A percentile compares a stretch with the other conserved stretches of the same genome.
Evolutionary conservation across 2,113 vertebrate genomes (phyloP).

Genomic region (Rhombomys opimus): DNA sequence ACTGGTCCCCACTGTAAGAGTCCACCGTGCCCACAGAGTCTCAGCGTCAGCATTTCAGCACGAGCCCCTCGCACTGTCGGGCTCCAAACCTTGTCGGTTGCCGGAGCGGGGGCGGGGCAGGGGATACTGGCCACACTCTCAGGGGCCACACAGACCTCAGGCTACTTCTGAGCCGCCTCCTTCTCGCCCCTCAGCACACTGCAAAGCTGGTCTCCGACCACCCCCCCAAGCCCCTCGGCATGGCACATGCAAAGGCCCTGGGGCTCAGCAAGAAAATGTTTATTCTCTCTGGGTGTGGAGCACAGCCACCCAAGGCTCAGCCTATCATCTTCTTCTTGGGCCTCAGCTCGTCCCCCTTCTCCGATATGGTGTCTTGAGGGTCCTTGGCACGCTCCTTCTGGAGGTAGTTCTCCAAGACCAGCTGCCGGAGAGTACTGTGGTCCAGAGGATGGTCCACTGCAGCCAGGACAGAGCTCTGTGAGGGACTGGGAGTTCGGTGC

Average conservation of each 20-base stretch:
- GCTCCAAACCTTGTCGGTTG: neutral
- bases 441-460: conserved; percentile 78
- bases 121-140: neutral
- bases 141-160: neutral
- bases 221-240: neutral
- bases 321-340: accelerated
- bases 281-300: conserved; percentile 54
- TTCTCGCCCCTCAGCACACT: neutral
- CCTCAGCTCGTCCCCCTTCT: accelerated
- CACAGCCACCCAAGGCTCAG: neutral
- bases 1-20: neutral
- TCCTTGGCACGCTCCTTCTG: neutral
- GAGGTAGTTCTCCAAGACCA: neutral
- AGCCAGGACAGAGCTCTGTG: neutral
- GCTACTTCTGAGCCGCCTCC: accelerated
- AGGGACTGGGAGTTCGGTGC: neutral
- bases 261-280: conserved; percentile 18
- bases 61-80: neutral
- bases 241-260: neutral
- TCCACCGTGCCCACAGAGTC: neutral
- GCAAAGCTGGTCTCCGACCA: neutral
- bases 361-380: accelerated
- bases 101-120: accelerated
- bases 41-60: neutral
- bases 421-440: conserved; percentile 31